Evolutionary conservation across 2,888 invertebrate species (phyloP).

Genomic region (Cryptus armator): DNA sequence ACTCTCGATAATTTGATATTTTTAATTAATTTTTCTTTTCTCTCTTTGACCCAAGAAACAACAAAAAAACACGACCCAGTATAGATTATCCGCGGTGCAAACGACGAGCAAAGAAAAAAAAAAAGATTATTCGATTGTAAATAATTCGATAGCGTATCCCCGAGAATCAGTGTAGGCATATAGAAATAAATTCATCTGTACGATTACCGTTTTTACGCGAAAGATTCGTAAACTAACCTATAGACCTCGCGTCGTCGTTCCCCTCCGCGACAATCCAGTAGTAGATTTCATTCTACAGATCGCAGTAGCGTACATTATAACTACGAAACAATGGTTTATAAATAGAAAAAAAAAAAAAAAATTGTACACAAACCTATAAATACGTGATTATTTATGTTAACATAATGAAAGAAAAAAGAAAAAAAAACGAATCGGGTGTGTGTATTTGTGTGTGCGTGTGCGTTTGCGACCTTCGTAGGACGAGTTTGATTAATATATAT

Average conservation of each 20-base stretch:
- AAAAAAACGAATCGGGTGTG: slow-evolving; percentile 60
- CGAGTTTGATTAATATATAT: slow-evolving; percentile 70
- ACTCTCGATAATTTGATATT: slow-evolving; percentile 61
- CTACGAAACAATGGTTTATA: slow-evolving; percentile 46
- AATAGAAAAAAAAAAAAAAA: slow-evolving; percentile 61
- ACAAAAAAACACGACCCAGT: slow-evolving; percentile 15
- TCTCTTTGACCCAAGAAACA: not conserved
- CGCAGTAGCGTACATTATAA: not conserved
- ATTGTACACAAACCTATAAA: slow-evolving; percentile 70
- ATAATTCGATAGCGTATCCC: slow-evolving; percentile 59
- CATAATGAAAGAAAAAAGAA: slow-evolving; percentile 58
- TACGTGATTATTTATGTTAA: slow-evolving; percentile 79
- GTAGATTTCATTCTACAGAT: not conserved
- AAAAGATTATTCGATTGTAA: slow-evolving; percentile 24
- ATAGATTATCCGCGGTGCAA: not conserved
- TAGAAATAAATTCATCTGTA: not conserved
- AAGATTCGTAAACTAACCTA: not conserved
- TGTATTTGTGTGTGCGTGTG: slow-evolving; percentile 44
- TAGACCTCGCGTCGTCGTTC: not conserved
- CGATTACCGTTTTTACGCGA: not conserved
- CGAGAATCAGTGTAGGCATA: slow-evolving; percentile 37
- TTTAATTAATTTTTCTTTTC: slow-evolving; percentile 70
- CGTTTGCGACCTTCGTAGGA: slow-evolving; percentile 64
- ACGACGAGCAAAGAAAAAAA: not conserved
- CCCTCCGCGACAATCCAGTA: not conserved